Conservation (phyloP, 2,797 vertebrate species). For the Parauchenoglanis punctatus region DNA sequence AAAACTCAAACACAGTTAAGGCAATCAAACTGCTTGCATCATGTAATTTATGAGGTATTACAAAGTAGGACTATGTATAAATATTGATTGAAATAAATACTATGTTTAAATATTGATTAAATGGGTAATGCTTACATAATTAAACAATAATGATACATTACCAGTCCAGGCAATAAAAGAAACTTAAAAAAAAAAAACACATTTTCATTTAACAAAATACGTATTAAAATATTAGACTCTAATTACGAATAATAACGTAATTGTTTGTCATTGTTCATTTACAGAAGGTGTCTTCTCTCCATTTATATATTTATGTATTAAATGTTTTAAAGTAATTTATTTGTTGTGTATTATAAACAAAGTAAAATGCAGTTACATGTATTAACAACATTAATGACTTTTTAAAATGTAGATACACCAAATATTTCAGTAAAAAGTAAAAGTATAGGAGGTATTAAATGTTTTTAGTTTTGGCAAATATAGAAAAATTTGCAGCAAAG, state of each 20-base stretch:
- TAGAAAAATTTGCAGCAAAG: background rate
- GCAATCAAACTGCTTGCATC: constrained; percentile 24
- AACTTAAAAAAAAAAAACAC: background rate
- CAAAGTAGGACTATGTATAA: constrained; percentile 30
- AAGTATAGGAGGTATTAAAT: constrained; percentile 57
- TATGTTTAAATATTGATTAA: background rate
- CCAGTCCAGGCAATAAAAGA: background rate
- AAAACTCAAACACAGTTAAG: constrained; percentile 34
- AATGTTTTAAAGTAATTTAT: background rate
- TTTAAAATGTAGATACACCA: constrained; percentile 18
- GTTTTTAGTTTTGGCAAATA: constrained; percentile 31
- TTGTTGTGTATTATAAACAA: constrained; percentile 12
- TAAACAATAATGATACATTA: background rate
- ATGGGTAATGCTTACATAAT: background rate
- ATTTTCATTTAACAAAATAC: background rate
- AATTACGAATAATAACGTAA: background rate
- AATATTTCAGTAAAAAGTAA: constrained; percentile 23
- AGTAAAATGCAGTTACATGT: constrained; percentile 12
- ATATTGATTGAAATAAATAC: background rate
- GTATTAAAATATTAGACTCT: background rate
- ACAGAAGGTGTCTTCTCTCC: background rate
- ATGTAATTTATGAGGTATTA: constrained; percentile 28
- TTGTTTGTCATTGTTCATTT: background rate
- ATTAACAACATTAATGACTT: constrained; percentile 23
- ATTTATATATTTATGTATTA: constrained; percentile 4